Evolutionary conservation across 2,888 invertebrate genomes (phyloP), one percentile per base, ranked within the genome.

Genomic region (Watsonalla binaria): DNA sequence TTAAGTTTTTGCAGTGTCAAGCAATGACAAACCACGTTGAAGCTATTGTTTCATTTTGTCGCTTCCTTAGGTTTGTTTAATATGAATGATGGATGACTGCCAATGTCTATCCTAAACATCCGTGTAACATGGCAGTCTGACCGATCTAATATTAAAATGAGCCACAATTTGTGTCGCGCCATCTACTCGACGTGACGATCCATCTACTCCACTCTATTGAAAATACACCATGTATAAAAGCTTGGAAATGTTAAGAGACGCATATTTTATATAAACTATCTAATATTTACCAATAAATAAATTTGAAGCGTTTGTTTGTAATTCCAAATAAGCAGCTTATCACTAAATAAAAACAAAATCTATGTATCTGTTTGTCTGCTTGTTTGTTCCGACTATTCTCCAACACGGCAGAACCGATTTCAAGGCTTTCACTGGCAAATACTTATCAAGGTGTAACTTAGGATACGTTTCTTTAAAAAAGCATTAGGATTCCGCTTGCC

Each of bases 71-170:
- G 11, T 42, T 42, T 42, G 42, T 42, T 9, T 42, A 11, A 8
- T 11, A 24, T 42, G 42, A 24, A 24, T 24, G 24, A 24, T 24
- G 24, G 24, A 42, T 11, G 42, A 5, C 37, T 37, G 37, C 9
- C 9, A 5, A 42, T 11, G 11, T 42, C 2, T 11, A 11, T 42
- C 37, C 37, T 8, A 7, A 7, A 46, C 46, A 11, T 47, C 5
- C 9, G 11, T 24, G 11, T 33, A 47, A 47, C 46, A 35, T 35
- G 47, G 6, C 63, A 65, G 71, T 70, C 68, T 42, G 42, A 42
- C 66, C 68, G 72, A 72, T 78, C 67, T 78, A 79, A 83, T 86
- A 87, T 84, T 84, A 75, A 84, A 84, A 84, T 84, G 80, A 82
- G 74, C 65, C 67, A 76, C 82, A 86, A 86, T 87, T 86, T 86